Base-by-base conservation (phyloP, 2,797 vertebrate species). In the Mormyrops boulengeri region DNA sequence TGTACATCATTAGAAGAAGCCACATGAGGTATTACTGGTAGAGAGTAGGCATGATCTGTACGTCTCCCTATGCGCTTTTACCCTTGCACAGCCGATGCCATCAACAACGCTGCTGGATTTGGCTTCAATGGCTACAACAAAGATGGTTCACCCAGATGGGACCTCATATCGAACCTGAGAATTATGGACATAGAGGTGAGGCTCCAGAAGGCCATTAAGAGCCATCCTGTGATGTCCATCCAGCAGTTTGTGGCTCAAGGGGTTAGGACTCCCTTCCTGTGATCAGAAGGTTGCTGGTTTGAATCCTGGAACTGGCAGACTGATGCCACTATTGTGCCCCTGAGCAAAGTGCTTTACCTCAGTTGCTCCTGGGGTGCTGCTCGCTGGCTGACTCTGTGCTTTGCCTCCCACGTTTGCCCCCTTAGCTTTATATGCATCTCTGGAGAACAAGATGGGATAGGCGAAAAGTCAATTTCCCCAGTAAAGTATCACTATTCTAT, bases 91-190 rank as follows among this genome's bases (percentile, higher is more conserved):
- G 98, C 98, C 62, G 98, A 99, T 11, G 97, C 98, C 91, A 98
- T 99, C 92, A 98, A 98, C 94, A 99, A 99, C 5, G 98, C 98
- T 0, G 98, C 98, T 0, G 98, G 98, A 89, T 98, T 99, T 89
- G 98, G 98, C 34, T 98, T 99, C 92, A 97, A 97, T 90, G 98
- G 98, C 77, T 98, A 97, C 0, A 94, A 97, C 89, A 93, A 92
- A 88, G 95, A 97, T 0, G 98, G 97, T 91, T 92, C 90, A 14
- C 95, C 97, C 7, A 94, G 91, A 57, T 99, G 98, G 98, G 97
- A 99, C 93, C 95, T 97, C 34, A 96, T 98, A 92, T 99, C 98
- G 92, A 99, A 99, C 92, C 92, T 99, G 93, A 96, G 97, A 93
- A 98, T 99, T 90, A 95, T 94, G 89, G 95, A 98, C 90, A 99